A percentile compares a stretch with the other conserved stretches of the same genome.
Conservation (phyloP, 53 echinoderm and acorn worm genomes). For the Antedon mediterranea region DNA sequence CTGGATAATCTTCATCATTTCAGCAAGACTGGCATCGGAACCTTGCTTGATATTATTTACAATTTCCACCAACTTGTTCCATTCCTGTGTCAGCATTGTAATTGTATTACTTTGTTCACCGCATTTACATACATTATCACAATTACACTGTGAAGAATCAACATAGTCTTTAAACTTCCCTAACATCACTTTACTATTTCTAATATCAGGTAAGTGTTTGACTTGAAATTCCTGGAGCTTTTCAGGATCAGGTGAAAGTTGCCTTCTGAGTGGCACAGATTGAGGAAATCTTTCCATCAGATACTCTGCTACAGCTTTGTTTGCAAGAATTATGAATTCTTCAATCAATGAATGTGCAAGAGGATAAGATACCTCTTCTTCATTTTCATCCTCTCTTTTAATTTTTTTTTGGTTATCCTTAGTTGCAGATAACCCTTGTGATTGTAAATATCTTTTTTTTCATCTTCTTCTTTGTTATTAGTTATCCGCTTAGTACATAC, state of each 20-base stretch:
- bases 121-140: neutral
- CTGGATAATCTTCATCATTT: slow-evolving; percentile 33
- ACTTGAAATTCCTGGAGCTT: slow-evolving; percentile 33
- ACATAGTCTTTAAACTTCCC: neutral
- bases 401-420: too few species aligned
- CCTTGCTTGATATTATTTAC: neutral
- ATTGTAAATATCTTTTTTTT: too few species aligned
- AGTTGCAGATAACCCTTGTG: too few species aligned
- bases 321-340: slow-evolving; percentile 55
- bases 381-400: slow-evolving; percentile 27
- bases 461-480: too few species aligned
- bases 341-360: slow-evolving; percentile 50
- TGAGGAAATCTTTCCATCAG: slow-evolving; percentile 35
- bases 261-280: slow-evolving; percentile 39
- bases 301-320: slow-evolving; percentile 33
- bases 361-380: slow-evolving; percentile 44
- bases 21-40: slow-evolving; percentile 6
- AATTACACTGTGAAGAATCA: neutral
- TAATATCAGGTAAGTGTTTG: slow-evolving; percentile 14
- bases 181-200: slow-evolving; percentile 29
- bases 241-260: slow-evolving; percentile 36
- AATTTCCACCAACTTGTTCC: neutral
- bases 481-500: too few species aligned
- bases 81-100: neutral
- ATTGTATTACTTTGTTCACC: neutral